Base-by-base conservation (phyloP, 2,888 invertebrate genomes). In the Synergus japonicus region DNA sequence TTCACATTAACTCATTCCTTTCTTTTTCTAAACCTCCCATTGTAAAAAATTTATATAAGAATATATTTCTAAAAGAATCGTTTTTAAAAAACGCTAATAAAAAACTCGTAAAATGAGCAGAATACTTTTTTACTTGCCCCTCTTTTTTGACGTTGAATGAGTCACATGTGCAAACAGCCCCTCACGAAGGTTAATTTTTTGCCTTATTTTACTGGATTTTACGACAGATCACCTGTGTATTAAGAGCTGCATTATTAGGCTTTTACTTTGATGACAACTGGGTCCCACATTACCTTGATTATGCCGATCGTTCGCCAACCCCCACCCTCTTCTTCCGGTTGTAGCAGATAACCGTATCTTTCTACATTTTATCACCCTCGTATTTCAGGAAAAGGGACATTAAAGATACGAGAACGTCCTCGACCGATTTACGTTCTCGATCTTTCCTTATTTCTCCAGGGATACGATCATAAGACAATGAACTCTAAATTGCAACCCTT, bases 251-350 rank as follows among this genome's bases (percentile, higher is more conserved):
- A 82, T 83, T 83, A 83, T 80, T 82, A 85, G 81, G 83, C 83
- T 86, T 85, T 85, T 83, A 85, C 82, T 79, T 66, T 86, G 86
- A 88, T 88, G 86, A 84, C 87, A 85, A 79, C 81, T 77, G 76
- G 49, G 82, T 81, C 77, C 65, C 84, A 78, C 85, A 84, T 86
- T 85, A 86, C 83, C 81, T 83, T 85, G 86, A 87, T 86, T 54
- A 73, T 37, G 15, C 54, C 41, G 37, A 73, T 73, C 73, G 54
- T 12, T 73, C 78, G 77, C 37, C 64, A 22, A 13, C 54, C 60
- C 69, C 46, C 77, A 54, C 77, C 60, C 58, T 29, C 18, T 43
- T 29, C 54, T 78, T 69, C 69, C 80, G 66, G 76, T 73, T 76
- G 60, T 78, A 67, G 43, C 67, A 60, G 82, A 76, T 54, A 73